Base-by-base conservation (phyloP, 2,113 vertebrate genomes). In the Helogale parvula region DNA sequence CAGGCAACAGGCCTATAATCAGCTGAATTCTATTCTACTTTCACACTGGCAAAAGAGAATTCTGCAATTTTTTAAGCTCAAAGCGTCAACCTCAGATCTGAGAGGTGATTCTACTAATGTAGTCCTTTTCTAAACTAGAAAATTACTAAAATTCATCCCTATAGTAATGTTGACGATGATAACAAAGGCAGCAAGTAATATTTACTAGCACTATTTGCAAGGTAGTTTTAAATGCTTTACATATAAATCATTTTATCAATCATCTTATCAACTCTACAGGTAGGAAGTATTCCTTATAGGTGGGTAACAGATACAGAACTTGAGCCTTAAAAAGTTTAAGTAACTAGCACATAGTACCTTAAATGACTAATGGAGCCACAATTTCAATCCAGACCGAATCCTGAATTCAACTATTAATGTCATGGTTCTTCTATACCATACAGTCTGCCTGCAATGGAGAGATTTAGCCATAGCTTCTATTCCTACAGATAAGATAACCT, bases 71-170 rank as follows among this genome's bases (percentile, higher is more conserved):
- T 72, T 63, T 41, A 87, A 17, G 60, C 45, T 71, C 16, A 77
- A 72, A 66, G 33, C 11, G 72, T 86, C 23, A 47, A 16, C 14
- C 14, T 87, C 52, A 94, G 35, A 81, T 79, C 23, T 89, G 60
- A 38, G 9, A 63, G 41, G 16, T 93, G 50, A 77, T 81, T 21
- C 16, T 88, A 69, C 9, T 54, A 63, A 15, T 60, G 9, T 2
- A 96, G 21, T 19, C 45, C 80, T 85, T 95, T 90, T n/a, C 16
- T 41, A 83, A 65, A 88, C 54, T 77, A 90, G 47, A 47, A 94
- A 90, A 60, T 50, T 7, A 94, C 25, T 81, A 74, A 68, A 86
- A 66, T 29, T 85, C n/a, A 2, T 76, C 96, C 96, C 52, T 82
- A 72, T 17, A 57, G 11, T 71, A 54, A 90, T 35, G 35, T 19